These are phyloP conservation scores for Pachliopta kotzebuea DNA, from an alignment of 2,888 invertebrate species.

Conservation along the genomic window DNA sequence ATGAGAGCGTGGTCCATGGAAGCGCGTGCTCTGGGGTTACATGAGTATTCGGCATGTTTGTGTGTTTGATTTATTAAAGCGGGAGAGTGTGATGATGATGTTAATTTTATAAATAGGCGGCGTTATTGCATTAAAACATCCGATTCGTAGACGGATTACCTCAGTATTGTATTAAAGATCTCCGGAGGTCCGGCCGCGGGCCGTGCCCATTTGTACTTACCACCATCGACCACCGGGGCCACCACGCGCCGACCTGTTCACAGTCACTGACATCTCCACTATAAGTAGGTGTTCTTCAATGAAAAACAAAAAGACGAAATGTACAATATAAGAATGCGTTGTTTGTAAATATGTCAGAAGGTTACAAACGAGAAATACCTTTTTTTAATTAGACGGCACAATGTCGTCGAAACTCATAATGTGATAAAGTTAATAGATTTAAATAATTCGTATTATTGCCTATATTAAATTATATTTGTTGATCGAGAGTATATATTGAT, in stretches of 20 bases:
- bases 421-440: constrained; percentile 70
- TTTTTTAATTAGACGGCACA: constrained; percentile 53
- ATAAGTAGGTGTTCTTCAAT: constrained; percentile 35
- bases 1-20: background rate
- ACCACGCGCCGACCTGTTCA: constrained; percentile 13
- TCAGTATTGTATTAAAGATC: constrained; percentile 29
- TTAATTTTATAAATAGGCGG: constrained; percentile 1
- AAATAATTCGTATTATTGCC: constrained; percentile 63
- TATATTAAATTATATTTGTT: constrained; percentile 73
- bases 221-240: background rate
- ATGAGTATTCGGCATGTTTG: background rate
- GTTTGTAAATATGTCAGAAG: constrained; percentile 47
- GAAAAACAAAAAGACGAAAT: constrained; percentile 42
- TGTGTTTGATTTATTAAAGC: background rate
- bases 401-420: constrained; percentile 62
- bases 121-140: background rate
- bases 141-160: constrained; percentile 12
- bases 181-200: constrained; percentile 11
- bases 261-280: constrained; percentile 31
- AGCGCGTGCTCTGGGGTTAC: constrained; percentile 5
- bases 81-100: background rate
- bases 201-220: constrained; percentile 21
- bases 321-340: constrained; percentile 44
- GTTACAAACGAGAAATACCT: constrained; percentile 51
- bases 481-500: constrained; percentile 73